Percentiles rank a stretch among this genome's conserved stretches.
Evolutionary conservation across 2,797 vertebrate genomes (phyloP).

Genomic region (Diglossa cyanea): DNA sequence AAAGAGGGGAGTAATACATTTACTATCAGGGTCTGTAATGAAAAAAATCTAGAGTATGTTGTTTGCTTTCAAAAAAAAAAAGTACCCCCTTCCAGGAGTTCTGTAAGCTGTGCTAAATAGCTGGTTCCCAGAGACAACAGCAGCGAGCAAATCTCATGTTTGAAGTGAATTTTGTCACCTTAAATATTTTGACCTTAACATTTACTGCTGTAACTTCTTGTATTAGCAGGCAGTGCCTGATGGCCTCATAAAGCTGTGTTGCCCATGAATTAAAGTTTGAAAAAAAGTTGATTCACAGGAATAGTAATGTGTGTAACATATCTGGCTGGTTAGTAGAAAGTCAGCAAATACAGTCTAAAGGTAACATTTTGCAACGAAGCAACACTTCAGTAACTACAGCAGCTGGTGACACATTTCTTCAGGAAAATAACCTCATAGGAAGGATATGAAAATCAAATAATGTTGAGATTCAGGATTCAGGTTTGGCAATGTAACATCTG

Average conservation of each 20-base stretch:
- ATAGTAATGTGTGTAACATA: background rate
- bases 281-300: background rate
- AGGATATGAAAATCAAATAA: background rate
- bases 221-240: background rate
- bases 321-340: background rate
- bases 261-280: background rate
- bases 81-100: background rate
- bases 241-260: background rate
- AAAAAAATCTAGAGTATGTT: background rate
- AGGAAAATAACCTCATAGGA: background rate
- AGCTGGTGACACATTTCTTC: background rate
- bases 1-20: background rate
- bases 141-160: background rate
- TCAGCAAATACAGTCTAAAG: background rate
- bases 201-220: background rate
- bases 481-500: background rate
- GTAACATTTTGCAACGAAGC: background rate
- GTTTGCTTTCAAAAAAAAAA: background rate
- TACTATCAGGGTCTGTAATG: background rate
- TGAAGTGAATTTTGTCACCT: constrained; percentile 4
- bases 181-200: background rate
- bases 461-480: background rate
- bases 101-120: background rate
- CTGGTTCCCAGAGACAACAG: background rate
- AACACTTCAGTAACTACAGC: background rate